phyloP scores from a whole-genome alignment of 2,888 invertebrate genomes.

The Zaprionus obscuricornis region DNA sequence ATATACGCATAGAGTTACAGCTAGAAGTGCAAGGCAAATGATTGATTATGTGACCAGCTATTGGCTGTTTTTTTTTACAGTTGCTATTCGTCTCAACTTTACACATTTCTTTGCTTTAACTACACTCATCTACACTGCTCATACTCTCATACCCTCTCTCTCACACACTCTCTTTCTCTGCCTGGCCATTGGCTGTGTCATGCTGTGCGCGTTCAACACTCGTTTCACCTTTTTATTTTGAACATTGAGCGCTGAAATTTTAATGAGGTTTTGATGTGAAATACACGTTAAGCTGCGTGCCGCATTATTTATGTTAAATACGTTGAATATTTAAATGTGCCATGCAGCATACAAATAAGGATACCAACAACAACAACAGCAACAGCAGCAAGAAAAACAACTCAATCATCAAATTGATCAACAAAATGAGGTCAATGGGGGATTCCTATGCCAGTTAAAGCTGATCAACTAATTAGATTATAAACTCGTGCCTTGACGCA shows the following conservation, averaged over 20 bases:
- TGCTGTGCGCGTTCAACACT: background rate
- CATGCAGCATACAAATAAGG: slow-evolving; percentile 7
- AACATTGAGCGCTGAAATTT: slow-evolving; percentile 51
- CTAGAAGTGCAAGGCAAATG: slow-evolving; percentile 33
- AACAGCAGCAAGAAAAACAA: too few species aligned
- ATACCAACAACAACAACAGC: too few species aligned
- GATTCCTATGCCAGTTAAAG: too few species aligned
- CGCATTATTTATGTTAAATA: slow-evolving; percentile 58
- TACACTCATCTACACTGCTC: background rate
- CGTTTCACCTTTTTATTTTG: slow-evolving; percentile 39
- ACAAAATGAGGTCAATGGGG: too few species aligned
- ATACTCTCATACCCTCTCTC: background rate
- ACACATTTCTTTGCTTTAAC: too few species aligned
- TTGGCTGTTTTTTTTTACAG: slow-evolving; percentile 26
- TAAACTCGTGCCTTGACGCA: too few species aligned
- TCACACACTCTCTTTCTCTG: background rate
- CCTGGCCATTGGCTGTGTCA: too few species aligned
- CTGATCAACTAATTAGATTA: too few species aligned
- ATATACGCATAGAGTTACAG: background rate
- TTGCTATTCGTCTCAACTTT: too few species aligned
- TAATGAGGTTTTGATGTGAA: slow-evolving; percentile 62
- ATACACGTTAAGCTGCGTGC: slow-evolving; percentile 52
- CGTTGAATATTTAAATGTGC: slow-evolving; percentile 38
- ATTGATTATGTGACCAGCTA: slow-evolving; percentile 47
- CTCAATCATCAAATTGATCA: background rate